Conservation (phyloP, 2,797 vertebrate species). For the Tangara arthus region DNA sequence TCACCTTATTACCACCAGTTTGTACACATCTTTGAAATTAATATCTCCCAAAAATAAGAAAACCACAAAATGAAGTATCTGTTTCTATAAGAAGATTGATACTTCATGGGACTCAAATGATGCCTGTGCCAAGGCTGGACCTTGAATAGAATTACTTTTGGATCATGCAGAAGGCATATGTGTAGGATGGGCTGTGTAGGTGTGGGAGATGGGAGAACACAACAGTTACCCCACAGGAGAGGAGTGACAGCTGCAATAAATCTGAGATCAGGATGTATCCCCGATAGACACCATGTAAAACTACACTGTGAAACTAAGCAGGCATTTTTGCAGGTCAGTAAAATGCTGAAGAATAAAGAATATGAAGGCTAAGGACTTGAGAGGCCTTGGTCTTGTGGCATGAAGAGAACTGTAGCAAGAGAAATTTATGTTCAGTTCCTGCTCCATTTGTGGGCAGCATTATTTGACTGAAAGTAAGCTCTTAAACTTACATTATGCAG, state of each 20-base stretch:
- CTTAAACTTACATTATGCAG: neutral
- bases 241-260: neutral
- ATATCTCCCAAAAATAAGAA: neutral
- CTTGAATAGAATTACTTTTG: neutral
- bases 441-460: neutral
- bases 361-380: neutral
- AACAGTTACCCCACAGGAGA: neutral
- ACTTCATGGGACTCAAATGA: neutral
- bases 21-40: neutral
- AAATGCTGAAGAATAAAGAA: neutral
- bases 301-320: neutral
- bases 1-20: neutral
- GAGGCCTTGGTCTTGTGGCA: neutral
- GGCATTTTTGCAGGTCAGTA: neutral
- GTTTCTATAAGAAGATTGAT: neutral
- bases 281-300: neutral
- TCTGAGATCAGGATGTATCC: neutral
- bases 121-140: neutral
- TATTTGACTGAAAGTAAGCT: neutral
- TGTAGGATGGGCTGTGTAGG: neutral
- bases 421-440: neutral
- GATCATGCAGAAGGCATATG: neutral
- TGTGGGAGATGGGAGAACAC: neutral
- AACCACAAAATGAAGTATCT: neutral
- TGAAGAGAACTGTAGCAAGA: neutral